Percentiles rank a stretch among this genome's conserved stretches.
Evolutionary conservation across 1,140 invertebrate genomes (phyloP).

Genomic region (Octopus sinensis): DNA sequence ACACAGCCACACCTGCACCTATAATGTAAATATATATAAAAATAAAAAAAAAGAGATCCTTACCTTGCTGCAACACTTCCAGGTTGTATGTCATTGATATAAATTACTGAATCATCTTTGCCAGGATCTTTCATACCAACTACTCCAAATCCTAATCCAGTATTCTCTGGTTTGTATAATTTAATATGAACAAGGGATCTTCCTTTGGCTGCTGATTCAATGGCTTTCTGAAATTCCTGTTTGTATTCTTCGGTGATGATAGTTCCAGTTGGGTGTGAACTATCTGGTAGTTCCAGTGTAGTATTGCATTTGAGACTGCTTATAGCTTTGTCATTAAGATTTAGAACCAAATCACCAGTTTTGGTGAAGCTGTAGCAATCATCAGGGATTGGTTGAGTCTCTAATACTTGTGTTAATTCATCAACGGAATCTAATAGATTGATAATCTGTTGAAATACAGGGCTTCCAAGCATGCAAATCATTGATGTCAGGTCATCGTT

Average conservation of each 20-base stretch:
- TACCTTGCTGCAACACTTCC: constrained; percentile 72
- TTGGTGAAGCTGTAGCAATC: constrained; percentile 45
- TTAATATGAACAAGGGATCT: constrained; percentile 64
- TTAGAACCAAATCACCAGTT: constrained; percentile 41
- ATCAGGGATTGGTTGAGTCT: constrained; percentile 35
- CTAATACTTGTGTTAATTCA: constrained; percentile 44
- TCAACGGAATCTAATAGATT: constrained; percentile 68
- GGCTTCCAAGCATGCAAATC: constrained; percentile 84
- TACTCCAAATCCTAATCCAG: constrained; percentile 75
- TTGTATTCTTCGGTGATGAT: constrained; percentile 38
- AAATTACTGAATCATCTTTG: constrained; percentile 72
- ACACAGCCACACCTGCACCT: neutral
- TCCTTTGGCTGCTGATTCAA: constrained; percentile 66
- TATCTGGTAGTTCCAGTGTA: neutral
- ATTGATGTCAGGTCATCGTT: constrained; percentile 82
- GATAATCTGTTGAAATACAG: constrained; percentile 86
- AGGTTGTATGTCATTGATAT: constrained; percentile 74
- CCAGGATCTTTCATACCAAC: constrained; percentile 69
- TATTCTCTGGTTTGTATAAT: constrained; percentile 71
- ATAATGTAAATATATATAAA: neutral
- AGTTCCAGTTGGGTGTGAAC: constrained; percentile 17
- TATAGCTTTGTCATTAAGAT: constrained; percentile 12
- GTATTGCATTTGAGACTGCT: neutral
- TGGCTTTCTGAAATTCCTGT: constrained; percentile 66
- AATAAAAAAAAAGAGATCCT: constrained; percentile 27